A percentile compares a stretch with the other conserved stretches of the same genome.
phyloP scores from a whole-genome alignment of 2,888 invertebrate species.

The Acanthosepion esculentum region DNA sequence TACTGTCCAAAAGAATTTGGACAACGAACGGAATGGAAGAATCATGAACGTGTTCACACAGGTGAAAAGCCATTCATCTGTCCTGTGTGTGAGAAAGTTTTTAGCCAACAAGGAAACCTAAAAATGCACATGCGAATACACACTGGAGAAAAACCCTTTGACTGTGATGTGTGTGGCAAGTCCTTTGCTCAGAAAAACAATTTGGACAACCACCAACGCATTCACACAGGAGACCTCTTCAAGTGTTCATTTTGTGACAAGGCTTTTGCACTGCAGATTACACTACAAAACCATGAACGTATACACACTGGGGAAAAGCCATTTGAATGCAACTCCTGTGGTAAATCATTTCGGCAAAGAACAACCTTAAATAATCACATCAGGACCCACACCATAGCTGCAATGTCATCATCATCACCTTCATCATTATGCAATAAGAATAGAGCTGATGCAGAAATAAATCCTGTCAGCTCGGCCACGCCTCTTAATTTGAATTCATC shows the following conservation, averaged over 20 bases:
- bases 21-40: not conserved
- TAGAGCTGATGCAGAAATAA: not conserved
- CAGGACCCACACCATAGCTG: not conserved
- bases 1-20: not conserved
- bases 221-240: not conserved
- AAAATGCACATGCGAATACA: not conserved
- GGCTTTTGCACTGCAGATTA: not conserved
- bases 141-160: not conserved
- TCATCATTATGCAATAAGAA: not conserved
- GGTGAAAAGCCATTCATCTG: not conserved
- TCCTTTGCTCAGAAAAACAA: not conserved
- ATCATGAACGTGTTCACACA: not conserved
- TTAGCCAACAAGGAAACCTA: not conserved
- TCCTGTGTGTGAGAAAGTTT: not conserved
- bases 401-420: not conserved
- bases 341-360: not conserved
- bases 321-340: not conserved
- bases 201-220: not conserved
- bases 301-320: not conserved
- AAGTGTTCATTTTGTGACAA: constrained; percentile 11
- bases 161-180: not conserved
- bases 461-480: not conserved
- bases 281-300: not conserved
- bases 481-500: not conserved
- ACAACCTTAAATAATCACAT: constrained; percentile 8